Base-by-base conservation (phyloP, 2,113 vertebrate genomes). In the Elachura formosa region DNA sequence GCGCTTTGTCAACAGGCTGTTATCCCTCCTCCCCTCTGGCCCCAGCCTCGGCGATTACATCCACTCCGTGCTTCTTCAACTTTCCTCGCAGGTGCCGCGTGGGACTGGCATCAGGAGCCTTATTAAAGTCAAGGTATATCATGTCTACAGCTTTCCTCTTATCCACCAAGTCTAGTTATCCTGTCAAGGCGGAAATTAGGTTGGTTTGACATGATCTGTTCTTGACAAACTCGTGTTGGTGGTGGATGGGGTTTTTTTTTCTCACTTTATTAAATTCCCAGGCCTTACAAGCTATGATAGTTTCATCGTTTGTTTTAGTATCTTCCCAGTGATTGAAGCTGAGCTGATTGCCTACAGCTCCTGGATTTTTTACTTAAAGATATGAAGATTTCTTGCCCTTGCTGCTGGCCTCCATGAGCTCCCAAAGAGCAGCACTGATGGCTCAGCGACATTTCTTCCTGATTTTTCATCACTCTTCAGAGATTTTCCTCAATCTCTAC, bases 131-230 rank as follows among this genome's bases (percentile, higher is more conserved):
- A 80, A 77, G 90, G 85, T 95, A 41, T 90, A 94, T 96, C 94
- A 63, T 80, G 95, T 96, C 96, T 95, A 93, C 96, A 94, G 94
- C 85, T 71, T 84, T 36, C 83, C 82, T 94, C 90, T 94, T 90
- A 88, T 90, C 95, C 92, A 91, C 94, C 92, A 69, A 36, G 85
- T 38, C 95, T 88, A 86, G 95, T 96, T 96, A 96, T 90, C 90
- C 96, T 96, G 96, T 96, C 95, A 96, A 59, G 83, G 92, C 4
- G 12, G 94, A 95, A 96, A 96, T 96, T 77, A 95, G 92, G 95
- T 95, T 96, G 96, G 95, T 95, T 95, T 96, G 96, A 96, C 96
- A 96, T 93, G 96, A 96, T 90, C 95, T 90, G 67, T 86, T 94
- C 85, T 95, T 96, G 96, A 95, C 95, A 96, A 95, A 96, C 95